These are phyloP conservation scores for Oplegnathus fasciatus DNA, from an alignment of 2,113 vertebrate genomes.

Conservation along the genomic window DNA sequence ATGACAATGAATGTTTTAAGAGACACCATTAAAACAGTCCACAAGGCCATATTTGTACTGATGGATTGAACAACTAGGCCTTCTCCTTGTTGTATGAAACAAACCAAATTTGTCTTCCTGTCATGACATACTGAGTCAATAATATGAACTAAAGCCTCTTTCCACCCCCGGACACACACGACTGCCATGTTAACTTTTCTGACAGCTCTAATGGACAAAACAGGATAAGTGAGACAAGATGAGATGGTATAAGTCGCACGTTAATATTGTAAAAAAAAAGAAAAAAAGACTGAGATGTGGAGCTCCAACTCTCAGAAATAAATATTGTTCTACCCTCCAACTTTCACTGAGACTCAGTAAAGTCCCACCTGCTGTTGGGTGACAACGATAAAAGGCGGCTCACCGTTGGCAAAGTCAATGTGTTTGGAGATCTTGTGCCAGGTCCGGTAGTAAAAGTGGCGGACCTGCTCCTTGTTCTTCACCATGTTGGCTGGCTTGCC, in stretches of 20 bases:
- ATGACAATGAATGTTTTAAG: neutral
- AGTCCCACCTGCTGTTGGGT: neutral
- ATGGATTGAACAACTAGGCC: neutral
- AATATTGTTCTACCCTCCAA: neutral
- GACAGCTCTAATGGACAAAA: neutral
- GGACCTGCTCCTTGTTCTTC: constrained; percentile 99
- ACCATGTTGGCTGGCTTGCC: constrained; percentile 98
- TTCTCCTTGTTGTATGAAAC: neutral
- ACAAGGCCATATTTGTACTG: neutral
- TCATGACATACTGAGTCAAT: neutral
- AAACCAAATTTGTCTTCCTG: neutral
- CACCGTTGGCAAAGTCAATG: constrained; percentile 97
- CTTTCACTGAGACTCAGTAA: neutral
- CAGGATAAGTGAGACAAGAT: neutral
- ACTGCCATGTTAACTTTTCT: neutral
- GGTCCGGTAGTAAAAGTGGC: constrained; percentile 99
- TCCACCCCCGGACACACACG: neutral
- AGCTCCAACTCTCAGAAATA: neutral
- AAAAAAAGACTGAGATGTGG: neutral
- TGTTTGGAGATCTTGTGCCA: constrained; percentile 99
- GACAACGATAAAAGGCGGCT: constrained; percentile 60
- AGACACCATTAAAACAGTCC: neutral
- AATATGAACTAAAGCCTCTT: neutral
- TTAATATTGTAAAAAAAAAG: too few species aligned
- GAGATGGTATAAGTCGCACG: neutral